Evolutionary conservation across 2,797 vertebrate genomes (phyloP), one percentile per base, ranked within the genome.

Genomic region (Helicolenus hilgendorfi): DNA sequence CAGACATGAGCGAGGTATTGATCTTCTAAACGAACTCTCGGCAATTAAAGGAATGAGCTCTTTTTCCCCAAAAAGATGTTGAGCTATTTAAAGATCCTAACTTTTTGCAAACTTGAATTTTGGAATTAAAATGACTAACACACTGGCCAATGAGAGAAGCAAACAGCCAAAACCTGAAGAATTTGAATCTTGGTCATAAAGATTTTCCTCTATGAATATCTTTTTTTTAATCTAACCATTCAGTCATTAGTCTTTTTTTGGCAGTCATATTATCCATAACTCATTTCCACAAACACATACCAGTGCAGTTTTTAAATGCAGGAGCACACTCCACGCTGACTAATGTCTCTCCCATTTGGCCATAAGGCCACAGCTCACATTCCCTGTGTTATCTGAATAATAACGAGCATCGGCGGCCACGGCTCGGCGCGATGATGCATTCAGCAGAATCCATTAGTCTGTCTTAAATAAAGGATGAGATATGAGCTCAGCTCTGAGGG

Each of bases 381-480:
- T 76, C 77, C 72, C 33, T 11, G 26, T 20, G 49, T 76, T 85
- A 75, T 89, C 36, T 86, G 72, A 88, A 84, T 69, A 86, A 77
- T 78, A 79, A 74, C 20, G 69, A 71, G 63, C 86, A 69, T 89
- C 75, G 64, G 85, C 79, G 72, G 75, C 72, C 49, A 11, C n/a
- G 22, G 65, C 60, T 62, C 35, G 3, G 72, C 59, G 20, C 18
- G 59, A 85, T 49, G 72, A 87, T 83, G 87, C 76, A 78, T 91
- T 80, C 77, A 63, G 79, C 77, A 65, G 82, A 85, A 86, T 87
- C 92, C 92, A 96, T 94, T 93, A 94, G 82, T 70, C 59, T 2
- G 9, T 76, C 74, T 90, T 90, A 84, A 91, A 90, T 90, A 93
- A 90, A 92, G 80, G 62, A 94, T 93, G 90, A 95, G 85, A 86